These are phyloP conservation scores for Laticauda laticaudata DNA, from an alignment of 2,113 vertebrate species.

Conservation along the genomic window DNA sequence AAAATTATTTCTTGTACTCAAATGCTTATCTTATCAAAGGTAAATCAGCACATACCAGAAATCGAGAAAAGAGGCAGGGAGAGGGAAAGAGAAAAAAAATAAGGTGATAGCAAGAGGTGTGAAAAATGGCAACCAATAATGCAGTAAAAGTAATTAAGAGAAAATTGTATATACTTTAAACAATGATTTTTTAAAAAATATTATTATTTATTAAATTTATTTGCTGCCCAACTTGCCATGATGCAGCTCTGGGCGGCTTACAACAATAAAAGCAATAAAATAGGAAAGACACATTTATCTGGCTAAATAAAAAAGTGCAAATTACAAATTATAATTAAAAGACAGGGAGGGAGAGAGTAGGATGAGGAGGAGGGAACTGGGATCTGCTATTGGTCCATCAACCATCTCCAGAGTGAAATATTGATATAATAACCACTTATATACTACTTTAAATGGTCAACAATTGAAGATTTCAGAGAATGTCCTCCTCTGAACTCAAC, in stretches of 20 bases:
- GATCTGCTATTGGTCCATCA: neutral
- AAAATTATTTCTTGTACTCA: constrained; percentile 64
- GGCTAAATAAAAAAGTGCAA: neutral
- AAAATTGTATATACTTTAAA: constrained; percentile 61
- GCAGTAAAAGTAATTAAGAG: constrained; percentile 55
- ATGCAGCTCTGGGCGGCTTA: neutral
- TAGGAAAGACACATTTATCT: neutral
- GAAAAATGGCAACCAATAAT: constrained; percentile 50
- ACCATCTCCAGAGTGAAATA: neutral
- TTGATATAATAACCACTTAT: neutral
- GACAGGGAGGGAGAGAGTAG: neutral
- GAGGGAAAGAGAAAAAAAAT: constrained; percentile 17
- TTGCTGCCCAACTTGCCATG: neutral
- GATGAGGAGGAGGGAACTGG: neutral
- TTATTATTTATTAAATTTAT: neutral
- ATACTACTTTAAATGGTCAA: constrained; percentile 8
- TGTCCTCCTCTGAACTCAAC: constrained; percentile 47
- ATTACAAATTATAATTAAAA: neutral
- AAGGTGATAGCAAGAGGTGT: constrained; percentile 22
- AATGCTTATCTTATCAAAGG: constrained; percentile 62
- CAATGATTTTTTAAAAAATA: neutral
- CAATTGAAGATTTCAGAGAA: neutral
- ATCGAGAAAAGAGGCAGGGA: constrained; percentile 39
- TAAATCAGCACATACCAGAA: constrained; percentile 62
- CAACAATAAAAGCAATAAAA: neutral